A percentile compares a stretch with the other conserved stretches of the same genome.
These are phyloP conservation scores for Pyrocoelia pectoralis DNA, from an alignment of 2,888 invertebrate genomes.

Conservation along the genomic window DNA sequence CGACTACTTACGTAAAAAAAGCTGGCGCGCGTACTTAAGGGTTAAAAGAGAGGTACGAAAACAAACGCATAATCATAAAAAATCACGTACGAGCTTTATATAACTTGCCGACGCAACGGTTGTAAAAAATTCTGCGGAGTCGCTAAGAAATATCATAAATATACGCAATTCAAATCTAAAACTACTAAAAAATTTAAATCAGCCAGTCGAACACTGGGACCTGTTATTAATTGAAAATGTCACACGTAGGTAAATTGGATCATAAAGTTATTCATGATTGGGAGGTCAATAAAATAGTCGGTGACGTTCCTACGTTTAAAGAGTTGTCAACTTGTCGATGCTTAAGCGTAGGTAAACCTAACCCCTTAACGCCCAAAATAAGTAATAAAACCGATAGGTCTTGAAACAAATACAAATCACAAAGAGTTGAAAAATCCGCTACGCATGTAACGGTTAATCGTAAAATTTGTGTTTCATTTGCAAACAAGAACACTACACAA, in stretches of 20 bases:
- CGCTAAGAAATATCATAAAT: not conserved
- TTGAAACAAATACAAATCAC: too few species aligned
- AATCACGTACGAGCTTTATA: not conserved
- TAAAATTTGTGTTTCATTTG: not conserved
- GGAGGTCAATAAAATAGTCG: not conserved
- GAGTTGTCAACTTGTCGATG: not conserved
- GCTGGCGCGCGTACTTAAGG: constrained; percentile 25
- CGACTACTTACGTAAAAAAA: constrained; percentile 28
- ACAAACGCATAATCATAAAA: not conserved
- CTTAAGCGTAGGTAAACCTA: too few species aligned
- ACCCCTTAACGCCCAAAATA: too few species aligned
- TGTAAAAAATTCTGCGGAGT: not conserved
- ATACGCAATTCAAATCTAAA: too few species aligned
- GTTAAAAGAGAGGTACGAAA: constrained; percentile 2
- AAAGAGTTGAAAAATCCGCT: too few species aligned
- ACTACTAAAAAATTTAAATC: not conserved
- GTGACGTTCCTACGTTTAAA: not conserved
- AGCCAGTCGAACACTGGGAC: not conserved
- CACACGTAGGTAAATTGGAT: not conserved
- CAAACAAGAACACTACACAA: not conserved
- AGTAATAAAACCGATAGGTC: too few species aligned
- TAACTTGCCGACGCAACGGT: not conserved
- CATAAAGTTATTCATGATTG: not conserved
- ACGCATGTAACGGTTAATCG: too few species aligned
- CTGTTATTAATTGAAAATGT: not conserved